phyloP scores from a whole-genome alignment of 2,113 vertebrate genomes.

The Panthera uncia region DNA sequence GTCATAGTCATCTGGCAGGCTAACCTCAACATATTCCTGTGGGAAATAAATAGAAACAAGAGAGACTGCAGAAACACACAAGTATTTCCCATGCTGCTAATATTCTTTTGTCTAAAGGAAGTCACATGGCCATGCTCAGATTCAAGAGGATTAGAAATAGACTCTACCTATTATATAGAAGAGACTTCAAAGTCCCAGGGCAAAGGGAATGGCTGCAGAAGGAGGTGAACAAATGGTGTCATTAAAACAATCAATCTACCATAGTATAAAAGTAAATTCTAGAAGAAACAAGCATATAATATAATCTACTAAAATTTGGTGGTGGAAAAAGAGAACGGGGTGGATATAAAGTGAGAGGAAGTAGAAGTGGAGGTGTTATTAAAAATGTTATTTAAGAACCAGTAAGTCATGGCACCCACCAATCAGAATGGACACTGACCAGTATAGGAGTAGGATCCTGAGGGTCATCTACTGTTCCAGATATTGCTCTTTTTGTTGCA shows the following conservation, averaged over 20 bases:
- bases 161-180: background rate
- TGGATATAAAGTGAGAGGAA: background rate
- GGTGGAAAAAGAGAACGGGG: background rate
- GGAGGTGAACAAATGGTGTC: background rate
- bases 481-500: background rate
- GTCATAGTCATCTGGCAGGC: background rate
- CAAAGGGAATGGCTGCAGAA: background rate
- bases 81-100: background rate
- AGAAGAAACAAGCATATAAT: background rate
- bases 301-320: background rate
- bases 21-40: background rate
- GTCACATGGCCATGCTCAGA: background rate
- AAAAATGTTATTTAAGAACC: background rate
- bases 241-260: background rate
- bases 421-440: background rate
- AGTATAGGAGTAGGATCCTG: background rate
- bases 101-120: background rate
- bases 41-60: background rate
- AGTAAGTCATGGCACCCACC: background rate
- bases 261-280: background rate
- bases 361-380: background rate
- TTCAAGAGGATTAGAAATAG: background rate
- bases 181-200: background rate
- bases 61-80: background rate
- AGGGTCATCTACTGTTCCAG: background rate